A percentile compares a stretch with the other conserved stretches of the same genome.
These are phyloP conservation scores for Neria commutata DNA, from an alignment of 2,888 invertebrate species.

Conservation along the genomic window DNA sequence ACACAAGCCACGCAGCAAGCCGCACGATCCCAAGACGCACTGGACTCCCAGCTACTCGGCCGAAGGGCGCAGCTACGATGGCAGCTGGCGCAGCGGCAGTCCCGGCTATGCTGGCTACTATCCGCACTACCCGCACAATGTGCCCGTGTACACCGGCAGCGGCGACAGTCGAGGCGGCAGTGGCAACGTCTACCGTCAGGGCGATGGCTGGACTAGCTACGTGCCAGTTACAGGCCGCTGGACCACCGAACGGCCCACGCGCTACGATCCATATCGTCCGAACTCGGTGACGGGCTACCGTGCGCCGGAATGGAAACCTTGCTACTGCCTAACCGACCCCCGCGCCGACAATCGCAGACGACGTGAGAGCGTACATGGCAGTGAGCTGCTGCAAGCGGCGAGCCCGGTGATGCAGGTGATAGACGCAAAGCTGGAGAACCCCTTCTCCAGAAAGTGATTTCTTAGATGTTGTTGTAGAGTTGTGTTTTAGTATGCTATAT, in stretches of 20 bases:
- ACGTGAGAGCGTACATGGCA: constrained; percentile 40
- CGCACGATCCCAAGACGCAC: constrained; percentile 49
- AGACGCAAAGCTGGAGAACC: constrained; percentile 55
- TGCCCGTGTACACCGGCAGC: constrained; percentile 46
- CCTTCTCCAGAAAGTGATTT: constrained; percentile 42
- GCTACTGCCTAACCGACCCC: constrained; percentile 51
- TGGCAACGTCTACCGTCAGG: constrained; percentile 45
- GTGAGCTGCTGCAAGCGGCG: constrained; percentile 32
- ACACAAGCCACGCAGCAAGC: constrained; percentile 46
- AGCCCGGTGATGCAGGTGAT: constrained; percentile 42
- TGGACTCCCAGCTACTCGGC: constrained; percentile 55
- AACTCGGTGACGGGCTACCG: constrained; percentile 41
- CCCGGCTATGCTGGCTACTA: constrained; percentile 37
- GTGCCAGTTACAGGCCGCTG: constrained; percentile 54
- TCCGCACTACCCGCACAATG: constrained; percentile 48
- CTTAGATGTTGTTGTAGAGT: constrained; percentile 5
- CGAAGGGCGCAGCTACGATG: constrained; percentile 45
- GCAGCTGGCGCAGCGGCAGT: constrained; percentile 23
- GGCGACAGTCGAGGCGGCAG: constrained; percentile 38
- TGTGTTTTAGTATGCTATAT: too few relatives aligned
- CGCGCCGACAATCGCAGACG: constrained; percentile 45
- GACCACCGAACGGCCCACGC: constrained; percentile 57
- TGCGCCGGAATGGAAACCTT: constrained; percentile 60
- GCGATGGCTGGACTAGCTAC: constrained; percentile 58
- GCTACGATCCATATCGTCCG: constrained; percentile 47